phyloP scores from a whole-genome alignment of 1,140 invertebrate genomes.

The Ridgeia piscesae region DNA sequence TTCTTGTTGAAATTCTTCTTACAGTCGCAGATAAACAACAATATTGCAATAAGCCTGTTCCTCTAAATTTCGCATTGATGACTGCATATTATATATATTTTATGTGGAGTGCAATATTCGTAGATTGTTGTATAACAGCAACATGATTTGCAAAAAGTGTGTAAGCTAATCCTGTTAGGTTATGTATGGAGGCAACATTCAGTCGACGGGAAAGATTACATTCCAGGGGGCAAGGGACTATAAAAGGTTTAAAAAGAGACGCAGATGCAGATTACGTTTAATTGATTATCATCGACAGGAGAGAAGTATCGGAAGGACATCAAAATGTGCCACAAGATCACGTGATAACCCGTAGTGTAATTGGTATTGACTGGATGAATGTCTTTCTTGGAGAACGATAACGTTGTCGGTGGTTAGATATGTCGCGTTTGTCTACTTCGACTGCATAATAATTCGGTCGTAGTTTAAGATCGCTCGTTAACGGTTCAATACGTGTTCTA shows the following conservation, averaged over 20 bases:
- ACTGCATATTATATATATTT: too few species aligned
- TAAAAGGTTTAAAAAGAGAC: background rate
- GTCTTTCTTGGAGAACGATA: background rate
- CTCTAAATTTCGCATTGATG: too few species aligned
- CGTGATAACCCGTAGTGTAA: background rate
- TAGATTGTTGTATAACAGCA: too few species aligned
- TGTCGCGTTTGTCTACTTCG: background rate
- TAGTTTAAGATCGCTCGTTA: too few species aligned
- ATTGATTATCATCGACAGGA: background rate
- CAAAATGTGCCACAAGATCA: background rate
- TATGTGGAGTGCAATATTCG: too few species aligned
- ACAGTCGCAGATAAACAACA: too few species aligned
- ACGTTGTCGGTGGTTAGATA: background rate
- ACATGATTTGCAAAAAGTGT: background rate
- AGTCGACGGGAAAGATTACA: background rate
- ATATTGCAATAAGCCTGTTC: too few species aligned
- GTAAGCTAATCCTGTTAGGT: background rate
- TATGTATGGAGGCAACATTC: background rate
- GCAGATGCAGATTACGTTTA: background rate
- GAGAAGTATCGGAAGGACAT: background rate
- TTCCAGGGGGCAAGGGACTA: background rate
- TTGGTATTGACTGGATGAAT: background rate
- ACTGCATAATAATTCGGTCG: background rate
- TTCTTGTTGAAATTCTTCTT: too few species aligned
- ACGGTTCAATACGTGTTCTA: background rate